Evolutionary conservation across 2,797 vertebrate species (phyloP), one percentile per base, ranked within the genome.

Genomic region (Semotilus atromaculatus): DNA sequence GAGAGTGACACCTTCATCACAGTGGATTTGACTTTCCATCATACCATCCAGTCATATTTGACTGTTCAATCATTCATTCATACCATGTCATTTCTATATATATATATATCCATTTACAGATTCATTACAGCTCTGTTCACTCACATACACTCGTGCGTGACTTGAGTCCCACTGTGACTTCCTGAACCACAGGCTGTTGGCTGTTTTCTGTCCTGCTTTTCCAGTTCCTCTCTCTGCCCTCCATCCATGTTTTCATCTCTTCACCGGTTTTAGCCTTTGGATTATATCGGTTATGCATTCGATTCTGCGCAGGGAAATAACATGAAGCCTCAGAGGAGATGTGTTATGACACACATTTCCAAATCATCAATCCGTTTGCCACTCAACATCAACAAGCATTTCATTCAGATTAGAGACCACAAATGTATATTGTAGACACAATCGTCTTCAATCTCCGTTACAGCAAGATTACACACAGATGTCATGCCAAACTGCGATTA

Each of bases 151-250:
- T 81, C 9, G 85, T 91, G 89, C 74, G 83, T 79, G 78, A 90
- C 90, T 92, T 88, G 90, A 89, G 67, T 92, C 92, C 86, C 45
- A 86, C 91, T 87, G 87, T 88, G 87, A 88, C 87, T 89, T 90
- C 53, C 45, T 83, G 68, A 84, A 79, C 87, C 78, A 68, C 84
- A 89, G 90, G 88, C 62, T 80, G 77, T 81, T 85, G 83, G 80
- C 79, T 58, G 45, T 82, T 55, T 51, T 53, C 82, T 7, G 19
- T 68, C 31, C 45, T 68, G 58, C 55, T 55, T n/a, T 73, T 71
- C 21, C 43, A 72, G 68, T 45, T 31, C 73, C 51, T 77, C 73
- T 60, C 60, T 68, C 38, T 77, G 29, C 71, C 64, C 67, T 83
- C 58, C 34, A 19, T 58, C 53, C 45, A 29, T 51, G 66, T 64